Conservation (phyloP, 2,888 invertebrate genomes). For the Mactromeris polynyma region DNA sequence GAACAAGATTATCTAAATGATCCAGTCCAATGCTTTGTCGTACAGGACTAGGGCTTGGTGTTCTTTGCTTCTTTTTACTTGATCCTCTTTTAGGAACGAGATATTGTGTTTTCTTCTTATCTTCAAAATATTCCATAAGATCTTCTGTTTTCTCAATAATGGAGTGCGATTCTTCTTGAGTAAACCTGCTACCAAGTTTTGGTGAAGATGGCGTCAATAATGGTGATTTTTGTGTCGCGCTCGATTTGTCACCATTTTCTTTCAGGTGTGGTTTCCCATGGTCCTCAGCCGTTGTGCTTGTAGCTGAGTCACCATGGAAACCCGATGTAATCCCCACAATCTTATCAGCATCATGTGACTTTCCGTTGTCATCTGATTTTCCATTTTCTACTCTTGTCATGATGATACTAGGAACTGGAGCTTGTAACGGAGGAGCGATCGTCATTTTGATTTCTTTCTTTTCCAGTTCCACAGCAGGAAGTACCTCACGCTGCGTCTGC, state of each 20-base stretch:
- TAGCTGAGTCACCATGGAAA: slow-evolving; percentile 74
- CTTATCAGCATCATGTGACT: slow-evolving; percentile 70
- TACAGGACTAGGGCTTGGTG: slow-evolving; percentile 79
- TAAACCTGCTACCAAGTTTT: slow-evolving; percentile 64
- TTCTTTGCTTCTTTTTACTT: slow-evolving; percentile 73
- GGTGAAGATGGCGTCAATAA: slow-evolving; percentile 57
- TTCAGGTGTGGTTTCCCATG: slow-evolving; percentile 25
- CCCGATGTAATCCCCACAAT: slow-evolving; percentile 80
- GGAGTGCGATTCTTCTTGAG: slow-evolving; percentile 63
- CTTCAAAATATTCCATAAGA: slow-evolving; percentile 82
- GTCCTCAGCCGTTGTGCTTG: slow-evolving; percentile 31
- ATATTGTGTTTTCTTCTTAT: slow-evolving; percentile 75
- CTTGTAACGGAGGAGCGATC: slow-evolving; percentile 55
- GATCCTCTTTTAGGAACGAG: slow-evolving; percentile 50
- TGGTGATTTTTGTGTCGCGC: slow-evolving; percentile 44
- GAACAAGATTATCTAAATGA: slow-evolving; percentile 93
- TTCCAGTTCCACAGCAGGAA: slow-evolving; percentile 79
- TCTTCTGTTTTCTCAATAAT: slow-evolving; percentile 76
- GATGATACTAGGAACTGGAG: slow-evolving; percentile 64
- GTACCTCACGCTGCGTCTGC: slow-evolving; percentile 74
- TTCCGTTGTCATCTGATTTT: slow-evolving; percentile 40
- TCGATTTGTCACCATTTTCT: slow-evolving; percentile 49
- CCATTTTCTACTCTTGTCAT: slow-evolving; percentile 67
- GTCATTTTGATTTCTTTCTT: slow-evolving; percentile 79
- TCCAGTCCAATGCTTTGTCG: slow-evolving; percentile 89